phyloP scores from a whole-genome alignment of 2,797 vertebrate genomes.

The Phataginus tricuspis region DNA sequence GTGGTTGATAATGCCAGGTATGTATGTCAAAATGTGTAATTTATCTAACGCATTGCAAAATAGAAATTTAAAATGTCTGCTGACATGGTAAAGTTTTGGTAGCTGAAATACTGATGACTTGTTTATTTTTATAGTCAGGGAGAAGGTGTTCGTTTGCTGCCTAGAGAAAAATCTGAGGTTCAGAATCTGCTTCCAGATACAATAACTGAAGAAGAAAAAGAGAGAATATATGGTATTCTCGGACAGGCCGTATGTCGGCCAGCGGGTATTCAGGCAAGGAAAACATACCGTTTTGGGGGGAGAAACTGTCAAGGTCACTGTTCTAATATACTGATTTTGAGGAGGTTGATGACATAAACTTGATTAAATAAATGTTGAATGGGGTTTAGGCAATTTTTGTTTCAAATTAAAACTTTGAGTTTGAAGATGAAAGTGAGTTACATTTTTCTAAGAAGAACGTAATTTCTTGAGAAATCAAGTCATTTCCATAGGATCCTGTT shows the following conservation, averaged over 20 bases:
- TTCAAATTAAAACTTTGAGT: slow-evolving; percentile 14
- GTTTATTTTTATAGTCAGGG: slow-evolving; percentile 92
- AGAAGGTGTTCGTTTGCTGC: slow-evolving; percentile 95
- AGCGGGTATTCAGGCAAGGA: slow-evolving; percentile 95
- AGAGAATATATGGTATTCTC: slow-evolving; percentile 95
- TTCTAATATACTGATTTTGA: not conserved
- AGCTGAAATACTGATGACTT: slow-evolving; percentile 62
- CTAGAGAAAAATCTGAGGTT: slow-evolving; percentile 94
- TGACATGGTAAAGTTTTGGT: not conserved
- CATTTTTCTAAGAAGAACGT: not conserved
- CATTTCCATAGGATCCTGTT: slow-evolving; percentile 15
- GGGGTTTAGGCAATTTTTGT: not conserved
- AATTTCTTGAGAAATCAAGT: slow-evolving; percentile 34
- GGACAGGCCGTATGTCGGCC: slow-evolving; percentile 99
- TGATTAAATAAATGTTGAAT: slow-evolving; percentile 31
- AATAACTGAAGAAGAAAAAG: slow-evolving; percentile 94
- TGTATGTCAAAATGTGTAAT: slow-evolving; percentile 62
- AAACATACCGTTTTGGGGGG: not conserved
- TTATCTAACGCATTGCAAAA: slow-evolving; percentile 34
- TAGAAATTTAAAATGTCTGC: slow-evolving; percentile 2
- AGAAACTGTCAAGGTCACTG: not conserved
- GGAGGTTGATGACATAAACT: not conserved
- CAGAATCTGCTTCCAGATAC: slow-evolving; percentile 93
- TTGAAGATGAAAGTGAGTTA: slow-evolving; percentile 33
- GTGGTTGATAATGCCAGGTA: slow-evolving; percentile 99